phyloP scores from a whole-genome alignment of 2,113 vertebrate genomes.

The Plestiodon gilberti region DNA sequence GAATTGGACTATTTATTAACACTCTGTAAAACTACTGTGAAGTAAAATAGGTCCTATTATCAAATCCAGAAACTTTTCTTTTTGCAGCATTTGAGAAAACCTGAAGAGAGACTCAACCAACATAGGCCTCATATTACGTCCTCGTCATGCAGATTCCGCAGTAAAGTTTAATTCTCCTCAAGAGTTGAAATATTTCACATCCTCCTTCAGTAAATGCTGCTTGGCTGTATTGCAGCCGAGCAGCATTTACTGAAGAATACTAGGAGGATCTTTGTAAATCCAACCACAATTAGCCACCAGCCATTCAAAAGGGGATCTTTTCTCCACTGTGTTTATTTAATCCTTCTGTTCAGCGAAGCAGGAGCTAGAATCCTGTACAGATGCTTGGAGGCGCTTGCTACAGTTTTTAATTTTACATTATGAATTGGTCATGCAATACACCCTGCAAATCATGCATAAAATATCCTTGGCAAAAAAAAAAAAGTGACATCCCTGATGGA shows the following conservation, averaged over 20 bases:
- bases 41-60: not conserved
- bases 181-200: not conserved
- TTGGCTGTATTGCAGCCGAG: too few relatives aligned
- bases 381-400: slow-evolving; percentile 32
- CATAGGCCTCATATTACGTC: not conserved
- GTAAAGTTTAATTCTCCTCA: not conserved
- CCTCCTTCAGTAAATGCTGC: not conserved
- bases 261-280: slow-evolving; percentile 31
- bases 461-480: slow-evolving; percentile 55
- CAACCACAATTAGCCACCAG: not conserved
- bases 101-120: not conserved
- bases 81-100: not conserved
- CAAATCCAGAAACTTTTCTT: not conserved
- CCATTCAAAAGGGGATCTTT: slow-evolving; percentile 22
- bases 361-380: slow-evolving; percentile 19
- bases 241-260: too few relatives aligned
- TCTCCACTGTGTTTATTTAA: slow-evolving; percentile 1
- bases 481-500: slow-evolving; percentile 6
- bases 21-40: not conserved
- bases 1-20: not conserved
- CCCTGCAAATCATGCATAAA: slow-evolving; percentile 54
- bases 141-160: not conserved
- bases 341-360: slow-evolving; percentile 23
- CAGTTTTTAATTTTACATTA: slow-evolving; percentile 57
- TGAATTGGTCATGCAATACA: slow-evolving; percentile 35